Base-by-base conservation (phyloP, 2,888 invertebrate species). In the Temnothorax rugatulus region DNA sequence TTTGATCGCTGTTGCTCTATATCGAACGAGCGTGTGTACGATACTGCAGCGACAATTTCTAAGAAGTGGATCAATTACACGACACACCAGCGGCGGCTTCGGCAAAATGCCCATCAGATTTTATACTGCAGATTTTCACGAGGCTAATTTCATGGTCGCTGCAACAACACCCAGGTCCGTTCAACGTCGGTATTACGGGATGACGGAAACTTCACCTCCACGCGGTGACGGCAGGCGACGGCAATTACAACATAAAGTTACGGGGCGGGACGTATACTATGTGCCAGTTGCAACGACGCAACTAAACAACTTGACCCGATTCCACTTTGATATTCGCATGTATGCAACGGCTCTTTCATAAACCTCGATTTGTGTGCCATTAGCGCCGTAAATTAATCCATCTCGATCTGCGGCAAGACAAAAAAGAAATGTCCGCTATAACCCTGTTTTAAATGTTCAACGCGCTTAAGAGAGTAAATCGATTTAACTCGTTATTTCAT, bases 181-280 rank as follows among this genome's bases (percentile, higher is more conserved):
- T 54, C 57, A 63, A 29, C 47, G 74, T 25, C 68, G 52, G 68
- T 84, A 82, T 84, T 75, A 82, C 74, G 13, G 50, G n/a, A 64
- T 59, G 73, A 64, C 83, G 54, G 82, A 64, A 84, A 84, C 73
- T 88, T 82, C 61, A 50, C 54, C 82, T 47, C 25, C 75, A 34
- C 52, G 59, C 57, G 44, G 63, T 54, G 74, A 25, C 64, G 69
- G 50, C 82, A 77, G 79, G 59, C 63, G 66, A 29, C 61, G 69
- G 73, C 84, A 85, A 88, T 88, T 88, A 86, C 83, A 63, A 61
- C 25, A 84, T 61, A 83, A 87, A 88, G 82, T 89, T 85, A 76
- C 84, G 68, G 50, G 38, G 29, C 73, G 66, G 54, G 52, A 61
- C 69, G 68, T 63, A 63, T 63, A 63, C 76, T 73, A 71, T 64